Conservation (phyloP, 2,888 invertebrate species). For the Lepidocyrtinus sp. region DNA sequence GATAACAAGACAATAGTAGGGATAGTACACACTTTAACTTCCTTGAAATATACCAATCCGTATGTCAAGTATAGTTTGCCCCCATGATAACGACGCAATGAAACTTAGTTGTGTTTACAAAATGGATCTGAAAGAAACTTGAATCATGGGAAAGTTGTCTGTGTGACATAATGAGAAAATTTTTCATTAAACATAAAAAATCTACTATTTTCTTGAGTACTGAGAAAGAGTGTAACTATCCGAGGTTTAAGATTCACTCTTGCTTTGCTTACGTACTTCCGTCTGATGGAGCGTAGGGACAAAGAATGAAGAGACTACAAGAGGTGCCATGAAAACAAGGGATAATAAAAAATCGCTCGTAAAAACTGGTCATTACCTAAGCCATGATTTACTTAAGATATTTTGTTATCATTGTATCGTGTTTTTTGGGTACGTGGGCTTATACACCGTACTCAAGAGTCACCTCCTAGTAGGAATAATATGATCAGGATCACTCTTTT, state of each 20-base stretch:
- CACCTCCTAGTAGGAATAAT: no score
- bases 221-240: background rate
- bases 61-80: no score
- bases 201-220: background rate
- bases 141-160: background rate
- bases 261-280: no score
- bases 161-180: slow-evolving; percentile 2
- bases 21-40: no score
- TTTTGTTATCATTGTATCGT: slow-evolving; percentile 8
- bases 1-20: no score
- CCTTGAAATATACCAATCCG: no score
- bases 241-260: no score
- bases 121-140: slow-evolving; percentile 6
- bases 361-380: background rate
- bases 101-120: slow-evolving; percentile 5
- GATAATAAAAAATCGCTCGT: background rate
- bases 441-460: no score
- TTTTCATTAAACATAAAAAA: slow-evolving; percentile 13
- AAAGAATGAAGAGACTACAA: background rate
- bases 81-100: slow-evolving; percentile 1
- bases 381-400: slow-evolving; percentile 10
- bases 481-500: no score
- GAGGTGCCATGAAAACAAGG: background rate
- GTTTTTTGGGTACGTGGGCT: no score
- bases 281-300: background rate